Percentiles rank a stretch among this genome's conserved stretches.
These are phyloP conservation scores for Spialia ferax DNA, from an alignment of 2,888 invertebrate species.

Conservation along the genomic window DNA sequence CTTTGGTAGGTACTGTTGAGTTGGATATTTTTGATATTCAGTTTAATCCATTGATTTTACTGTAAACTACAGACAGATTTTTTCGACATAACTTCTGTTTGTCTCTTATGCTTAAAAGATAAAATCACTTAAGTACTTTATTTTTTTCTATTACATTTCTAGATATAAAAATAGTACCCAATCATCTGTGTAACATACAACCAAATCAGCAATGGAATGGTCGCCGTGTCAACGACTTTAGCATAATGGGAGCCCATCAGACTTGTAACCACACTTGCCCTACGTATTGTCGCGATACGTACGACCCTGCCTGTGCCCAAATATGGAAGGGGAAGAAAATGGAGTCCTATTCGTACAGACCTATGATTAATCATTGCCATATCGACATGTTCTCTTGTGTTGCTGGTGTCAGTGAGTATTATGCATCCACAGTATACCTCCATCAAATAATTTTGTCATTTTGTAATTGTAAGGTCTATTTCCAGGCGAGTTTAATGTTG, in stretches of 20 bases:
- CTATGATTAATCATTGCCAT: conserved; percentile 79
- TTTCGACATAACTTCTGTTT: too few relatives aligned
- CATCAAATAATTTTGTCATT: too few relatives aligned
- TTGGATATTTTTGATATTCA: too few relatives aligned
- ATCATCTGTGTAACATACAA: conserved; percentile 53
- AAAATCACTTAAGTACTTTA: too few relatives aligned
- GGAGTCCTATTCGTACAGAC: conserved; percentile 46
- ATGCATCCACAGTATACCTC: too few relatives aligned
- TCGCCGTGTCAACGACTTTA: conserved; percentile 63
- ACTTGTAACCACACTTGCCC: conserved; percentile 77
- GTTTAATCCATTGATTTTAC: too few relatives aligned
- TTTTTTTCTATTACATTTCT: too few relatives aligned
- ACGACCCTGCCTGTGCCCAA: conserved; percentile 71
- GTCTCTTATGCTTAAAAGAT: too few relatives aligned
- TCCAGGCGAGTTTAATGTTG: too few relatives aligned
- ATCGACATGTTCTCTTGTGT: conserved; percentile 75
- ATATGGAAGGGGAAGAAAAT: conserved; percentile 57
- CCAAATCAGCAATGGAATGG: conserved; percentile 33
- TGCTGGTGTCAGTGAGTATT: conserved; percentile 69
- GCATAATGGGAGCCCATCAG: conserved; percentile 69
- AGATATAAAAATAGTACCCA: conserved; percentile 60
- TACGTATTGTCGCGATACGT: conserved; percentile 69
- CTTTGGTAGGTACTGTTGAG: too few relatives aligned
- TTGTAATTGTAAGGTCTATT: too few relatives aligned
- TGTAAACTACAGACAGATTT: too few relatives aligned